A percentile compares a stretch with the other conserved stretches of the same genome.
These are phyloP conservation scores for Pseudeuparius sepicola DNA, from an alignment of 2,888 invertebrate genomes.

Conservation along the genomic window DNA sequence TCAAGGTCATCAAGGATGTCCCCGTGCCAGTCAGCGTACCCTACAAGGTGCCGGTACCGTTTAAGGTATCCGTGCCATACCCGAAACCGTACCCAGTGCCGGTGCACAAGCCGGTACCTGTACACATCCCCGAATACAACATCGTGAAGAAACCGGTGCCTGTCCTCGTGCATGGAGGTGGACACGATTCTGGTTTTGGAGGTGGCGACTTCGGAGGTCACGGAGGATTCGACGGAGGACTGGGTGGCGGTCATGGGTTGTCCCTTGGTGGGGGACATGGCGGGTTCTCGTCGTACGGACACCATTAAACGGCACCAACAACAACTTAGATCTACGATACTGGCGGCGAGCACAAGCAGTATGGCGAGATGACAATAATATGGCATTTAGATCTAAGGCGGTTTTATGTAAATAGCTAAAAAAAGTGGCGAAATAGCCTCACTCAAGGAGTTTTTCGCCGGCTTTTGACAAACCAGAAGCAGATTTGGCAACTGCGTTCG, in stretches of 20 bases:
- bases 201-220: constrained; percentile 21
- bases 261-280: constrained; percentile 9
- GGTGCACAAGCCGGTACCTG: constrained; percentile 38
- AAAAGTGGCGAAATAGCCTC: too few relatives aligned
- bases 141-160: constrained; percentile 45
- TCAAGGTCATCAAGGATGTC: constrained; percentile 43
- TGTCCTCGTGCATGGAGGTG: constrained; percentile 32
- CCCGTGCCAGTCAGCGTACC: constrained; percentile 37
- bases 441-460: too few relatives aligned
- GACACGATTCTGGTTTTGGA: constrained; percentile 23
- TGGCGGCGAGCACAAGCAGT: too few relatives aligned
- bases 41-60: constrained; percentile 28
- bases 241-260: constrained; percentile 10
- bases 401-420: too few relatives aligned
- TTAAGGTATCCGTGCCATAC: constrained; percentile 31
- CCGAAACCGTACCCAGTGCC: constrained; percentile 35
- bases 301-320: constrained; percentile 22
- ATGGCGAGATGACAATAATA: too few relatives aligned
- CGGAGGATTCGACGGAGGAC: constrained; percentile 15
- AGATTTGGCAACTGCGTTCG: too few relatives aligned
- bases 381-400: too few relatives aligned
- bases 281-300: constrained; percentile 21
- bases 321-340: too few relatives aligned
- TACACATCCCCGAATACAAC: constrained; percentile 42
- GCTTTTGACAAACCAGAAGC: too few relatives aligned